phyloP scores from a whole-genome alignment of 2,797 vertebrate species.

The Sebastolobus alascanus region DNA sequence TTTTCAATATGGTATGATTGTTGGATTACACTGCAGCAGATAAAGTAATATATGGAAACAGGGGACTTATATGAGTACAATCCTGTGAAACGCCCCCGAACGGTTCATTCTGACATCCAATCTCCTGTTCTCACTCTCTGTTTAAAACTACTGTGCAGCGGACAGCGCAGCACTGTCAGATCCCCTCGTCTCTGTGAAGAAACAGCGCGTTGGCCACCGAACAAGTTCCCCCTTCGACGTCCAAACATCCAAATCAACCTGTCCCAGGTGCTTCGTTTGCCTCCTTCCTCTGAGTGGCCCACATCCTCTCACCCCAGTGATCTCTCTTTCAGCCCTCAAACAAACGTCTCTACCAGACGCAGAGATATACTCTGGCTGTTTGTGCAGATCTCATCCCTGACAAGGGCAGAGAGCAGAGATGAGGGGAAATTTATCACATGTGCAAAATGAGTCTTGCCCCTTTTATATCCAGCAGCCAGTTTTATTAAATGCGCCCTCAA shows the following conservation, averaged over 20 bases:
- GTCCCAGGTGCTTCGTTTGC: slow-evolving; percentile 74
- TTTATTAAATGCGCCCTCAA: slow-evolving; percentile 86
- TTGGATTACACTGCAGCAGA: slow-evolving; percentile 48
- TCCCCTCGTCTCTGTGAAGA: slow-evolving; percentile 50
- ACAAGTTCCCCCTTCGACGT: slow-evolving; percentile 61
- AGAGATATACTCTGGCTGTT: slow-evolving; percentile 43
- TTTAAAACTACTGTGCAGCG: slow-evolving; percentile 38
- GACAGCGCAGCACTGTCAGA: slow-evolving; percentile 39
- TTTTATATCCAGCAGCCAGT: slow-evolving; percentile 66
- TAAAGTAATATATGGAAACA: slow-evolving; percentile 37
- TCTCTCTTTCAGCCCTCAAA: slow-evolving; percentile 58
- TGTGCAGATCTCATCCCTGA: slow-evolving; percentile 56
- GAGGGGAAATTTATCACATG: slow-evolving; percentile 67
- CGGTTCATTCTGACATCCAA: slow-evolving; percentile 40
- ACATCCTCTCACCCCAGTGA: slow-evolving; percentile 72
- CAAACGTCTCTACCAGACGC: slow-evolving; percentile 72
- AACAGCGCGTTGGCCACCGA: slow-evolving; percentile 53
- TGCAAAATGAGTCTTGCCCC: slow-evolving; percentile 68
- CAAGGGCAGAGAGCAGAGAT: slow-evolving; percentile 17
- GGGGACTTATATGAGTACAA: slow-evolving; percentile 31
- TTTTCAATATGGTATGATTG: slow-evolving; percentile 29
- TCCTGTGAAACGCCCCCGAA: slow-evolving; percentile 24
- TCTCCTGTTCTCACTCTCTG: slow-evolving; percentile 32
- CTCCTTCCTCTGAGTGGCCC: slow-evolving; percentile 75
- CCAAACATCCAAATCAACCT: slow-evolving; percentile 72